Evolutionary conservation across 2,888 invertebrate species (phyloP), one percentile per base, ranked within the genome.

Genomic region (Patella caerulea): DNA sequence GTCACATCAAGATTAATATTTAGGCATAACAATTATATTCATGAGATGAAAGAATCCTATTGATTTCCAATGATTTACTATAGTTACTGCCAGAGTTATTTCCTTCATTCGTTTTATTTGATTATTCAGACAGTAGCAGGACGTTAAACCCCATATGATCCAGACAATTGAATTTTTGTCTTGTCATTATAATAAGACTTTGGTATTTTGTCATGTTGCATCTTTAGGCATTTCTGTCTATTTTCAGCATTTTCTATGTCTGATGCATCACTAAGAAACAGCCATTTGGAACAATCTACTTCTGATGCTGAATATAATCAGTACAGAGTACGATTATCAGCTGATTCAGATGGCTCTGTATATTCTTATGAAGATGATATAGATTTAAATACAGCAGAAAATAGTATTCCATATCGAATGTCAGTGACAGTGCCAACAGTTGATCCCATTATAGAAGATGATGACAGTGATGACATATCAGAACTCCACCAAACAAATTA

Each of bases 391-490:
- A 65, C 24, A 19, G 14, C 65, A 54, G 12, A 83, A 83, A 0
- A 76, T 83, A 65, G 65, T 1, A 83, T 84, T 19, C 85, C 82
- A 12, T 72, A 85, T 14, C 81, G 83, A 72, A 85, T 89, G 85
- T 87, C 86, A n/a, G 86, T 88, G 34, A 88, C 86, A 15, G 82
- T 88, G 15, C 88, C 89, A n/a, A 84, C 87, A 19, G 83, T 83
- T 7, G 83, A 78, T 24, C 76, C 76, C 9, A 65, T 65, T 45
- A 81, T 74, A n/a, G 72, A 77, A 12, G 86, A 82, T n/a, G 87
- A 86, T 12, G 85, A 84, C 71, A 84, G 83, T 65, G 87, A 86
- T 69, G 83, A 85, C n/a, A 53, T 87, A 2, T 87, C 87, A 7
- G 87, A 87, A 69, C 82, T 86, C 72, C 86, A 87, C 72, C 78